Evolutionary conservation across 2,113 vertebrate genomes (phyloP).

Genomic region (Rhinichthys klamathensis): DNA sequence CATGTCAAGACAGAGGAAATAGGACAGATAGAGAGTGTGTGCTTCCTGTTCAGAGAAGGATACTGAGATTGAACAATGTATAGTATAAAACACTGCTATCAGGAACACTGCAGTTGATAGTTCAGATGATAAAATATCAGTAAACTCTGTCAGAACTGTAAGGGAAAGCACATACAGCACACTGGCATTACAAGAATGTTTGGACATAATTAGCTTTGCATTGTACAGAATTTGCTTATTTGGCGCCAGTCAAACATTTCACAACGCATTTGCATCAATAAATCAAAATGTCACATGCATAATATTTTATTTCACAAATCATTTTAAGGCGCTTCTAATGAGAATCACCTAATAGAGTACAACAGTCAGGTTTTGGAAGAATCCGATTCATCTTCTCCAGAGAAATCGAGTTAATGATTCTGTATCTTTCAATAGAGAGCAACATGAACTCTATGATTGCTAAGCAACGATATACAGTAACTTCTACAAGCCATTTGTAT

Average conservation of each 20-base stretch:
- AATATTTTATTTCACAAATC: neutral
- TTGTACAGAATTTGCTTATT: neutral
- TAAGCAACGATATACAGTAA: neutral
- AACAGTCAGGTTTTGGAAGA: neutral
- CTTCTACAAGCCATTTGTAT: neutral
- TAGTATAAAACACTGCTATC: conserved; percentile 4
- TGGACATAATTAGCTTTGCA: neutral
- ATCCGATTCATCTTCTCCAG: conserved; percentile 17
- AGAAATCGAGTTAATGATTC: neutral
- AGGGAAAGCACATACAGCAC: neutral
- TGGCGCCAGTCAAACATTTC: neutral
- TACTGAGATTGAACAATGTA: conserved; percentile 11
- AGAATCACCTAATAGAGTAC: neutral
- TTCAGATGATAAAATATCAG: conserved; percentile 21
- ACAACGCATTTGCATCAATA: neutral
- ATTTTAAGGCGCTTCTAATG: neutral
- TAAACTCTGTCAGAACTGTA: neutral
- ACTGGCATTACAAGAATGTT: neutral
- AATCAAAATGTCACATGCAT: neutral
- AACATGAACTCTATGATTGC: neutral
- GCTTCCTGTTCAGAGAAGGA: neutral
- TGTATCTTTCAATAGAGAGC: conserved; percentile 1
- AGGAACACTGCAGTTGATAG: conserved; percentile 13
- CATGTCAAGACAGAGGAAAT: conserved; percentile 21
- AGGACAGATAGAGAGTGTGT: neutral